These are phyloP conservation scores for Archivesica marissinica DNA, from an alignment of 1,140 invertebrate genomes.

Conservation along the genomic window DNA sequence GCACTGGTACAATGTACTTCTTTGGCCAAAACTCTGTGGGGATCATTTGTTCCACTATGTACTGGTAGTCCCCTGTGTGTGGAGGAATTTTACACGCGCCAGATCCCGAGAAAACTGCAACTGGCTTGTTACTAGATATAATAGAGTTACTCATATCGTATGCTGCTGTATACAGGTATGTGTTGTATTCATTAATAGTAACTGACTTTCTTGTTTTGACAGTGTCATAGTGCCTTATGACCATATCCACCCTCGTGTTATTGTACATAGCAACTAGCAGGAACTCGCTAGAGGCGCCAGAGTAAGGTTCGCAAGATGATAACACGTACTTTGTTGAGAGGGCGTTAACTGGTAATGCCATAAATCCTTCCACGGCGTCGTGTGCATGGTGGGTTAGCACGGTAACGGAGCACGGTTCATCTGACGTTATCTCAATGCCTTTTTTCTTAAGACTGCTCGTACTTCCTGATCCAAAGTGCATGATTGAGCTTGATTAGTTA, in stretches of 20 bases:
- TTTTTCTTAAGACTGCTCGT: background rate
- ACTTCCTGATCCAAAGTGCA: background rate
- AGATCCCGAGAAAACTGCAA: background rate
- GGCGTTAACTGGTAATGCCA: background rate
- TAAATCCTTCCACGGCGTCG: background rate
- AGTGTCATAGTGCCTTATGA: no score
- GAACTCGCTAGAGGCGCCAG: background rate
- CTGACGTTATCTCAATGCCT: background rate
- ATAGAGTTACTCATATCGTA: background rate
- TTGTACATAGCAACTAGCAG: background rate
- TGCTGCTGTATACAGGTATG: background rate
- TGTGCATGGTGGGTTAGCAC: background rate
- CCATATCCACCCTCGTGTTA: background rate
- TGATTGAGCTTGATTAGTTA: background rate
- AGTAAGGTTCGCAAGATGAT: conserved; percentile 7
- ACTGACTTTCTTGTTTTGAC: background rate
- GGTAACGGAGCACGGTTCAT: background rate
- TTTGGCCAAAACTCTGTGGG: background rate
- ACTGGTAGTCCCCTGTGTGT: background rate
- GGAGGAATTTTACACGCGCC: background rate
- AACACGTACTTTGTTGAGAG: background rate
- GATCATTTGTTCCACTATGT: conserved; percentile 15
- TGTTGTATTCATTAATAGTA: background rate
- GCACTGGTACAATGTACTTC: background rate
- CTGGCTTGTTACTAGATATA: conserved; percentile 8